Evolutionary conservation across 2,888 invertebrate species (phyloP).

Genomic region (Camptogramma bilineatum): DNA sequence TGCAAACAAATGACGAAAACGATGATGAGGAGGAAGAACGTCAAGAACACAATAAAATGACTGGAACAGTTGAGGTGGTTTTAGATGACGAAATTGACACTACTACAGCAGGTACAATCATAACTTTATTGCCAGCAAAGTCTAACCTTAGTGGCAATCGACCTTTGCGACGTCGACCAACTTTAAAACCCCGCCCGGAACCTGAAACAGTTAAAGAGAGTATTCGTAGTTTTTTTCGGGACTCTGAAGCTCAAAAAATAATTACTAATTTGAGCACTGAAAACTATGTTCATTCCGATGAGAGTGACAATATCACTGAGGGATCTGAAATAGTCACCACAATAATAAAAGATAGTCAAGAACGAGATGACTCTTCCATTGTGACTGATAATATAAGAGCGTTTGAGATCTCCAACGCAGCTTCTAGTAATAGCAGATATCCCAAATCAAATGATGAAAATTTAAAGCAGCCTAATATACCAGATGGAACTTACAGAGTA

Average conservation of each 20-base stretch:
- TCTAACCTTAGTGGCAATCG: slow-evolving; percentile 91
- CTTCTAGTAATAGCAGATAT: slow-evolving; percentile 63
- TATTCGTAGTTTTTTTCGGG: slow-evolving; percentile 67
- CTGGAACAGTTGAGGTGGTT: slow-evolving; percentile 77
- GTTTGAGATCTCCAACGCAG: slow-evolving; percentile 45
- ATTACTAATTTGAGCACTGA: slow-evolving; percentile 64
- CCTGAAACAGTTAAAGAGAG: slow-evolving; percentile 64
- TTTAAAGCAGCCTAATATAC: slow-evolving; percentile 58
- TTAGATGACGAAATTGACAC: slow-evolving; percentile 72
- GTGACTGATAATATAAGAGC: slow-evolving; percentile 57
- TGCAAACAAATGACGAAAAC: slow-evolving; percentile 37
- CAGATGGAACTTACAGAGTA: slow-evolving; percentile 77
- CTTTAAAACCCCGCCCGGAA: slow-evolving; percentile 63
- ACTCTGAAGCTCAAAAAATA: slow-evolving; percentile 59
- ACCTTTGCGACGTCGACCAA: slow-evolving; percentile 88
- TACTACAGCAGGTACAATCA: slow-evolving; percentile 68
- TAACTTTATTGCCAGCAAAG: slow-evolving; percentile 90
- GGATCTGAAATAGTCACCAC: slow-evolving; percentile 56
- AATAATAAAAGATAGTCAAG: slow-evolving; percentile 47
- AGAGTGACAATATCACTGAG: slow-evolving; percentile 52
- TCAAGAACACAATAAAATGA: slow-evolving; percentile 66
- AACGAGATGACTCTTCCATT: slow-evolving; percentile 50
- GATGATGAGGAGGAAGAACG: slow-evolving; percentile 57
- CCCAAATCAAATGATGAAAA: slow-evolving; percentile 71
- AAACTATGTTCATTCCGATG: slow-evolving; percentile 54